phyloP scores from a whole-genome alignment of 2,797 vertebrate species.

The Lateolabrax maculatus region DNA sequence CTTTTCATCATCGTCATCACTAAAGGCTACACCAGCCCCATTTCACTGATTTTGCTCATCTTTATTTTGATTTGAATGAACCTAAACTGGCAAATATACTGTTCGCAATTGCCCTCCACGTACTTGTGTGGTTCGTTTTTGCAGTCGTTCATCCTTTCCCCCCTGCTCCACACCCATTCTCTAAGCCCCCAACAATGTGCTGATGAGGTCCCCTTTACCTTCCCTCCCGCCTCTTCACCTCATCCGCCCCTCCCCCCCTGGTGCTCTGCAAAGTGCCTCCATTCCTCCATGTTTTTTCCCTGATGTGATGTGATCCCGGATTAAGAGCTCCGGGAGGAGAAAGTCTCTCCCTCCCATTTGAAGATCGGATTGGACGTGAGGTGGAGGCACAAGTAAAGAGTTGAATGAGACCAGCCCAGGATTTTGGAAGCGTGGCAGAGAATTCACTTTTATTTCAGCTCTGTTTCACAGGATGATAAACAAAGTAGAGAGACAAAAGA shows the following conservation, averaged over 20 bases:
- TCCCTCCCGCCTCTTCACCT: slow-evolving; percentile 38
- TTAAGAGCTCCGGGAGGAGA: slow-evolving; percentile 72
- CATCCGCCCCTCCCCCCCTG: slow-evolving; percentile 40
- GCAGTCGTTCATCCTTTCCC: slow-evolving; percentile 21
- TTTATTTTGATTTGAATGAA: slow-evolving; percentile 22
- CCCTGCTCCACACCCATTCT: slow-evolving; percentile 41
- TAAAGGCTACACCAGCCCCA: background rate
- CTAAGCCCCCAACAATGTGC: slow-evolving; percentile 68
- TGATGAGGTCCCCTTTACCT: slow-evolving; percentile 66
- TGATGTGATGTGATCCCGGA: slow-evolving; percentile 74
- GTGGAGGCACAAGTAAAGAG: slow-evolving; percentile 50
- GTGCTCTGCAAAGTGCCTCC: slow-evolving; percentile 63
- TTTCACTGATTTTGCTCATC: background rate
- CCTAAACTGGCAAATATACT: background rate
- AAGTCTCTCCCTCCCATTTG: slow-evolving; percentile 67
- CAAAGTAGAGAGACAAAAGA: slow-evolving; percentile 8
- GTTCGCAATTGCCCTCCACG: background rate
- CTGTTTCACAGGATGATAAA: slow-evolving; percentile 11
- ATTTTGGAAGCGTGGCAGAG: slow-evolving; percentile 36
- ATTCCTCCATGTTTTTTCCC: slow-evolving; percentile 63
- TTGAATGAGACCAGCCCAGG: slow-evolving; percentile 42
- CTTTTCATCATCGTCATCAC: background rate
- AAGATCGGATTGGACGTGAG: slow-evolving; percentile 64
- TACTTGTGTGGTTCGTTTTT: slow-evolving; percentile 36
- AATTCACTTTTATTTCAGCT: slow-evolving; percentile 38